These are phyloP conservation scores for Aporophyla lueneburgensis DNA, from an alignment of 2,888 invertebrate genomes.

Conservation along the genomic window DNA sequence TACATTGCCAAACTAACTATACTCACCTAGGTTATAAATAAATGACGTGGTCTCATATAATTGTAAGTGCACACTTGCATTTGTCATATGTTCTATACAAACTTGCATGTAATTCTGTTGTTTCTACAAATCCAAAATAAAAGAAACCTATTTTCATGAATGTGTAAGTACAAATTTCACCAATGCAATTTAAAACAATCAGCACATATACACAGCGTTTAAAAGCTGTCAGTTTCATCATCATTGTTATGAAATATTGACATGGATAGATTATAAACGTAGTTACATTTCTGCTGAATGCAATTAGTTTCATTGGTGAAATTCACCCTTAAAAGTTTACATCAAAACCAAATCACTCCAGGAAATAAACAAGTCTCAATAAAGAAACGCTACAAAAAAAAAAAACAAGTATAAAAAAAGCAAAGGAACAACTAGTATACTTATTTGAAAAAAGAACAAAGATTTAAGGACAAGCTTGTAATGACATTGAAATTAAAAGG, in stretches of 20 bases:
- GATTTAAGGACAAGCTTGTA: slow-evolving; percentile 67
- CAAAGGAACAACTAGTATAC: slow-evolving; percentile 37
- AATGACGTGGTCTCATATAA: no score
- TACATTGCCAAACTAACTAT: no score
- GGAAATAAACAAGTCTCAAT: slow-evolving; percentile 11
- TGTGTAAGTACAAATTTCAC: not conserved
- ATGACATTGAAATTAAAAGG: slow-evolving; percentile 75
- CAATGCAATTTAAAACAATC: not conserved
- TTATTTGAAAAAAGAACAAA: slow-evolving; percentile 54
- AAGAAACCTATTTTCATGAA: not conserved
- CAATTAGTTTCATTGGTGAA: no score
- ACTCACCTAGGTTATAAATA: no score
- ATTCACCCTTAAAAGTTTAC: not conserved
- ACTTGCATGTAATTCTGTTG: no score
- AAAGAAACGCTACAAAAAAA: not conserved
- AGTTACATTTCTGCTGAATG: not conserved
- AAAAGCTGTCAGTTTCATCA: not conserved
- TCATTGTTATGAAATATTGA: not conserved
- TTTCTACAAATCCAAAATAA: not conserved
- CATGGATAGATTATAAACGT: not conserved
- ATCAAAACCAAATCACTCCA: not conserved
- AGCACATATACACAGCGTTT: not conserved
- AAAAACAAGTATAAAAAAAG: slow-evolving; percentile 20
- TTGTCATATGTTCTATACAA: no score
- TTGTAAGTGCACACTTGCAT: no score